A percentile compares a stretch with the other conserved stretches of the same genome.
phyloP scores from a whole-genome alignment of 2,113 vertebrate genomes.

The Mustela nigripes region DNA sequence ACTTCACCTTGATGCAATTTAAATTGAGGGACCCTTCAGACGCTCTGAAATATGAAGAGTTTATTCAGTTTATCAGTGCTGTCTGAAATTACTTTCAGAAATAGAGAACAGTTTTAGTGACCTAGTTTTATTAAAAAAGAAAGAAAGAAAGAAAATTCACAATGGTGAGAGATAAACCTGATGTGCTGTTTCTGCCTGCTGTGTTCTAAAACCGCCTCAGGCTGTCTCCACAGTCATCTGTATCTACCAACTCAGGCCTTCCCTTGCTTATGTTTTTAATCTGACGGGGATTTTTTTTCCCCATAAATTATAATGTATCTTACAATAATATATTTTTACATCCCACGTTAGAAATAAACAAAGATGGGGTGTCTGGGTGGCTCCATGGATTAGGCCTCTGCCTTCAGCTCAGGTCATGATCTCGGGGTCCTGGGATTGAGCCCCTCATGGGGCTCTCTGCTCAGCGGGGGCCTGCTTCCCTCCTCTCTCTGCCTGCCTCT shows the following conservation, averaged over 20 bases:
- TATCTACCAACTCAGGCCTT: conserved; percentile 75
- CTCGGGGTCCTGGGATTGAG: no score
- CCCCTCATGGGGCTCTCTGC: no score
- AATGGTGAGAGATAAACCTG: conserved; percentile 69
- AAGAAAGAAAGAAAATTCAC: not conserved
- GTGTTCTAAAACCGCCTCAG: conserved; percentile 75
- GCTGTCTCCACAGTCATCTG: conserved; percentile 74
- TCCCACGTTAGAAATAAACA: conserved; percentile 10
- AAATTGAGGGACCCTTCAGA: conserved; percentile 39
- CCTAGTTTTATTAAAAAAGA: conserved; percentile 53
- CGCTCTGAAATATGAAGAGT: conserved; percentile 76
- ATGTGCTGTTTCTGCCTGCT: conserved; percentile 73
- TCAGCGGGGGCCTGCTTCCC: no score
- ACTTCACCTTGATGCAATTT: conserved; percentile 45
- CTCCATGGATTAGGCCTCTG: no score
- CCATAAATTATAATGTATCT: conserved; percentile 48
- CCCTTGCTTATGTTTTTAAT: conserved; percentile 69
- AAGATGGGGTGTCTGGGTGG: not conserved
- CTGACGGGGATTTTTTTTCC: conserved; percentile 65
- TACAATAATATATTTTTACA: not conserved
- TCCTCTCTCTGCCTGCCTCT: no score
- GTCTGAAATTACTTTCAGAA: conserved; percentile 85
- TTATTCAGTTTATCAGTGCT: conserved; percentile 80
- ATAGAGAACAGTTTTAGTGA: conserved; percentile 81
- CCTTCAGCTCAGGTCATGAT: no score